Base-by-base conservation (phyloP, 2,113 vertebrate genomes). In the Dromas ardeola region DNA sequence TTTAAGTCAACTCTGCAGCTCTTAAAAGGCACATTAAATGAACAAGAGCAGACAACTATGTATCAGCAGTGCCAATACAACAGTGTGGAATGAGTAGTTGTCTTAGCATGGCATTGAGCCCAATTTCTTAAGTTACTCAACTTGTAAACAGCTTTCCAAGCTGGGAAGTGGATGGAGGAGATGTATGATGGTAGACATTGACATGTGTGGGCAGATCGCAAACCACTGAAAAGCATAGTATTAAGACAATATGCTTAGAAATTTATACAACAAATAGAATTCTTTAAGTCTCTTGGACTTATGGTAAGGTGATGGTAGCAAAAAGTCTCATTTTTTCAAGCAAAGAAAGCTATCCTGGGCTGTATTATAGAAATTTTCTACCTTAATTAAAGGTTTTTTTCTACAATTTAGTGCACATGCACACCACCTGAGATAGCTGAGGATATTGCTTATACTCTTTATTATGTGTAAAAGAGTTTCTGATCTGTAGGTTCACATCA, bases 1-100 rank as follows among this genome's bases (percentile, higher is more conserved):
- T 83, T 90, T 83, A 96, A 93, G 72, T 92, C 86, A 95, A 53
- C n/a, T 93, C 70, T 69, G 43, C 18, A 77, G 66, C 27, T 80
- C 27, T 90, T 83, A 90, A 58, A 93, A 49, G 53, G 67, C 76
- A 70, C 55, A 50, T 50, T 53, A 80, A 92, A 86, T 30, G 76
- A 88, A 90, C 15, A 16, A 52, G 27, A 38, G 43, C 49, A 80
- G 86, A 83, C 19, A 90, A 53, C 36, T 72, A 11, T n/a, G 22
- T 83, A n/a, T 66, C 74, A 43, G 53, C 4, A 0, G 42, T 73
- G 67, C n/a, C 71, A 50, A 10, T 27, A 80, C 15, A 67, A 71
- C 19, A 58, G 15, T 29, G 18, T 30, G 22, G 63, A 86, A 69
- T 61, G 21, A 77, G 23, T 34, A 43, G 34, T 59, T 69, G 9